Conservation (phyloP, 2,888 invertebrate species). For the Ephialtes manifestator region DNA sequence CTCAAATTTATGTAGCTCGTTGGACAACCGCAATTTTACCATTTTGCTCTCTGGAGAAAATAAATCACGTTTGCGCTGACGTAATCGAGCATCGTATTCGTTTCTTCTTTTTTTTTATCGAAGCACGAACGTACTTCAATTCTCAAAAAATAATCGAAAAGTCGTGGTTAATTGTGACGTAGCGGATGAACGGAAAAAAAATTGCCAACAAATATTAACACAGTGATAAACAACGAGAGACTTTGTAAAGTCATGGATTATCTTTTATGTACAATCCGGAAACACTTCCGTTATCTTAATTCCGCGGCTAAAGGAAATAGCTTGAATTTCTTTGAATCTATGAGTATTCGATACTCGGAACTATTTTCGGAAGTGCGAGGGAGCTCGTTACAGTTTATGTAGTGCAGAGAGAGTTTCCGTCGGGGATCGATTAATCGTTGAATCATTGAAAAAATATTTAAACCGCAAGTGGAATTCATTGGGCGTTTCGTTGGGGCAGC, state of each 20-base stretch:
- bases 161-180: neutral
- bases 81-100: neutral
- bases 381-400: slow-evolving; percentile 30
- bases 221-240: neutral
- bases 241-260: neutral
- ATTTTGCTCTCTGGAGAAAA: neutral
- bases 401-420: neutral
- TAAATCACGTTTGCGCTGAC: neutral
- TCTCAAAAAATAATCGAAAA: neutral
- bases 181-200: neutral
- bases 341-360: neutral
- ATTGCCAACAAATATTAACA: neutral
- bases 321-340: slow-evolving; percentile 19
- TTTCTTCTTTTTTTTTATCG: neutral
- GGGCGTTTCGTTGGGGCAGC: neutral
- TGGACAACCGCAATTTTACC: too few species aligned
- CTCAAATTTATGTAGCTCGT: too few species aligned
- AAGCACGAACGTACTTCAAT: neutral
- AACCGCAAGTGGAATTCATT: slow-evolving; percentile 34
- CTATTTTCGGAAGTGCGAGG: slow-evolving; percentile 49
- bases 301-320: neutral
- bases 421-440: slow-evolving; percentile 48
- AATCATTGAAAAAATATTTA: slow-evolving; percentile 61
- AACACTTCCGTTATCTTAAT: neutral
- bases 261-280: neutral